These are phyloP conservation scores for Argyra leucocephala DNA, from an alignment of 2,888 invertebrate species.

Conservation along the genomic window DNA sequence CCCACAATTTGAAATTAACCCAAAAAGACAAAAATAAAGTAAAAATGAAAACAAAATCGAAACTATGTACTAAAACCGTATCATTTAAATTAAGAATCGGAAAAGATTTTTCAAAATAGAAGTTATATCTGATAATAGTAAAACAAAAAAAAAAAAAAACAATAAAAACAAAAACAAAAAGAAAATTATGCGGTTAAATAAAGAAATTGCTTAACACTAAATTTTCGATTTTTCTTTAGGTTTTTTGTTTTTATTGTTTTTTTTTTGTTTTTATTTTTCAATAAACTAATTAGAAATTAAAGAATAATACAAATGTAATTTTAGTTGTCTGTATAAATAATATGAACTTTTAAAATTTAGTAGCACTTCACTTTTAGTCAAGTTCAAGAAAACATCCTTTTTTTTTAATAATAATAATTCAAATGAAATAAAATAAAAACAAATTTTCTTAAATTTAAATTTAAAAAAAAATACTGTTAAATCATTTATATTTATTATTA, in stretches of 20 bases:
- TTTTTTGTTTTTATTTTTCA: too few species aligned
- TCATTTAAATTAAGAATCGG: background rate
- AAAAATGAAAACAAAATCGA: too few species aligned
- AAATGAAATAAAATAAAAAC: background rate
- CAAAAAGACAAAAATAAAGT: too few species aligned
- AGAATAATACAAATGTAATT: background rate
- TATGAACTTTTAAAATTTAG: background rate
- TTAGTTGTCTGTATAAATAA: background rate
- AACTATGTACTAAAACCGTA: background rate
- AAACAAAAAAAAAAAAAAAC: background rate
- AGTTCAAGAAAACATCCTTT: background rate
- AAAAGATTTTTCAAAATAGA: background rate
- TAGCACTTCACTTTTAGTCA: background rate
- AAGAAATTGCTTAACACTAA: background rate
- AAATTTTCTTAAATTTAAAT: too few species aligned
- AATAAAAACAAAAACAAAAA: background rate
- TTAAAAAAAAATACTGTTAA: background rate
- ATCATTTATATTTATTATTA: background rate
- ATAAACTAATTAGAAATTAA: too few species aligned
- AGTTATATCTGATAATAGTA: background rate
- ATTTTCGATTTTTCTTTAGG: too few species aligned
- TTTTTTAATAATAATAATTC: too few species aligned
- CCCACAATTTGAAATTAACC: too few species aligned
- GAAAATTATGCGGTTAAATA: background rate
- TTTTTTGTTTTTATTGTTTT: too few species aligned